Evolutionary conservation across 2,113 vertebrate species (phyloP).

Genomic region (Burhinus bistriatus): DNA sequence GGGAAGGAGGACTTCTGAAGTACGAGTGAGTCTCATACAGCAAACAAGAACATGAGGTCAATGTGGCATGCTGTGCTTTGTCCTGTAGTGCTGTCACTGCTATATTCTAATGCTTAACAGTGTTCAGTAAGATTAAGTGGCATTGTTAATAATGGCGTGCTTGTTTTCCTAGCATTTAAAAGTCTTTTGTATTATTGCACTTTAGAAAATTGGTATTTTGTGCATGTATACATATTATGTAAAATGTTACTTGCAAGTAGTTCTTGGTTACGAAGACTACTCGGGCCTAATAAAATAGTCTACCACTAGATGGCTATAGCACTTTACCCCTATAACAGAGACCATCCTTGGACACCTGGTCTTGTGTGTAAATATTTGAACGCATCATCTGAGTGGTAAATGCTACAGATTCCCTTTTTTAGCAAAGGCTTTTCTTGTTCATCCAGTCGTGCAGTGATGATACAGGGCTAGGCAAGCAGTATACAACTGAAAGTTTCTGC

Average conservation of each 20-base stretch:
- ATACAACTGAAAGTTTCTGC: neutral
- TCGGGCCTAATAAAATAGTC: neutral
- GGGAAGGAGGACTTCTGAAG: neutral
- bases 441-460: no score
- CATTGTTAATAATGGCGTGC: neutral
- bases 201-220: neutral
- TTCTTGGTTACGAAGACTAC: neutral
- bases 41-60: neutral
- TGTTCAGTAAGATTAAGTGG: neutral
- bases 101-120: neutral
- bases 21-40: fast-evolving
- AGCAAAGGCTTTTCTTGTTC: neutral
- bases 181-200: neutral
- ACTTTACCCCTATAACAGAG: neutral
- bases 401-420: neutral
- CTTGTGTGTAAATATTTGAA: no score
- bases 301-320: neutral
- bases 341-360: fast-evolving
- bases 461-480: neutral
- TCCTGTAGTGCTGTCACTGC: no score
- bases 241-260: neutral
- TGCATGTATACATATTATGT: neutral
- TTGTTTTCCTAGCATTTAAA: neutral
- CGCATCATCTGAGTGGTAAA: neutral
- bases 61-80: fast-evolving